Percentiles rank a stretch among this genome's conserved stretches.
Evolutionary conservation across 2,113 vertebrate species (phyloP).

Genomic region (Macquaria australasica): DNA sequence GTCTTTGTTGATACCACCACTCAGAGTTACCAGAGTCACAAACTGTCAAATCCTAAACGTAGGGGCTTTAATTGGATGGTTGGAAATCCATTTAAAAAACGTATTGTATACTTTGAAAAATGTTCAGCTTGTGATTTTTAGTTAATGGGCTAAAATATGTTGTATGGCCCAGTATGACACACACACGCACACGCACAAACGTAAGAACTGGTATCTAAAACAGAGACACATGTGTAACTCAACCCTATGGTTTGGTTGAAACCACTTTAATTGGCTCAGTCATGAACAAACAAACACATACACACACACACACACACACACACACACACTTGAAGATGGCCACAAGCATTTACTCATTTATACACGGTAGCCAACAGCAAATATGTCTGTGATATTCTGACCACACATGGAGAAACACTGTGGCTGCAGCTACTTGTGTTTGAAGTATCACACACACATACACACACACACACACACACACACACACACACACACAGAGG

Average conservation of each 20-base stretch:
- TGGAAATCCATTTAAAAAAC: no score
- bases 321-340: conserved; percentile 1
- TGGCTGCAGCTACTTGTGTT: conserved; percentile 5
- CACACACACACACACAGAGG: background rate
- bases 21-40: no score
- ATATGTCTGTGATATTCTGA: conserved; percentile 36
- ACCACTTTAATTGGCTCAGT: conserved; percentile 32
- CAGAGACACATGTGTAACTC: background rate
- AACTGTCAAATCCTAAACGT: no score
- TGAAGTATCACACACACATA: background rate
- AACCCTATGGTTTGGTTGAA: conserved; percentile 8
- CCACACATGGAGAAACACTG: conserved; percentile 46
- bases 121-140: no score
- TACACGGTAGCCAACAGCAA: conserved; percentile 24
- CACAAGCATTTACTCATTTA: conserved; percentile 22
- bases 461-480: background rate
- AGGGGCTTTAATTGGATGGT: no score
- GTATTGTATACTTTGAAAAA: no score
- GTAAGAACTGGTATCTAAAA: background rate
- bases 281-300: conserved; percentile 26
- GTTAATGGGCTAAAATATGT: background rate
- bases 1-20: no score
- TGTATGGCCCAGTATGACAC: background rate
- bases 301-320: background rate
- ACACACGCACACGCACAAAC: background rate